phyloP scores from a whole-genome alignment of 1,140 invertebrate genomes.

The Ylistrum balloti region DNA sequence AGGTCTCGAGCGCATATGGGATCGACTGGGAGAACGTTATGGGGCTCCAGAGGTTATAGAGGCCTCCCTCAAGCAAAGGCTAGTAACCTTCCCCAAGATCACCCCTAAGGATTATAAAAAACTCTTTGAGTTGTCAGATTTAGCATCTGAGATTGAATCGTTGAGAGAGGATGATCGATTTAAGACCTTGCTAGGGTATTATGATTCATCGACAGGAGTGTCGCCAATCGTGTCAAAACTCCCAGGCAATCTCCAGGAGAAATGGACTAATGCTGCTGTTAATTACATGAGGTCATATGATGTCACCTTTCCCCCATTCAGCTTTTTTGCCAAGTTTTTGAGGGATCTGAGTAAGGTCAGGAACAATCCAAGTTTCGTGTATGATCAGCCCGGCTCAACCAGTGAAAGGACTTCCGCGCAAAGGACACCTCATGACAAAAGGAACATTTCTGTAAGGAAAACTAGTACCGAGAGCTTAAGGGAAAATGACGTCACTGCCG shows the following conservation, averaged over 20 bases:
- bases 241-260: slow-evolving; percentile 60
- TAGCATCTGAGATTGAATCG: slow-evolving; percentile 62
- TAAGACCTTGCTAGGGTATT: slow-evolving; percentile 52
- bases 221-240: slow-evolving; percentile 63
- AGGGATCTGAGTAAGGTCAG: slow-evolving; percentile 48
- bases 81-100: slow-evolving; percentile 57
- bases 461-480: background rate
- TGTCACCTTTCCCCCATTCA: slow-evolving; percentile 61
- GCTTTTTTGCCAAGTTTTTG: slow-evolving; percentile 62
- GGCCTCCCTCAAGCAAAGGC: slow-evolving; percentile 48
- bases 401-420: background rate
- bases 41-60: slow-evolving; percentile 62
- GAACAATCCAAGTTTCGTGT: slow-evolving; percentile 64
- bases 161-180: slow-evolving; percentile 57
- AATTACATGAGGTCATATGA: slow-evolving; percentile 58
- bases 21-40: slow-evolving; percentile 62
- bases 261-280: slow-evolving; percentile 60
- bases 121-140: slow-evolving; percentile 62
- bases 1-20: slow-evolving; percentile 54
- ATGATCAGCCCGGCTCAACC: slow-evolving; percentile 3
- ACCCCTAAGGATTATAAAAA: slow-evolving; percentile 60
- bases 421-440: slow-evolving; percentile 16
- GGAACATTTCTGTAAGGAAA: background rate
- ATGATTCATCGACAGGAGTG: slow-evolving; percentile 59
- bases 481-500: background rate